Evolutionary conservation across 2,888 invertebrate species (phyloP).

Genomic region (Limenitis arthemis): DNA sequence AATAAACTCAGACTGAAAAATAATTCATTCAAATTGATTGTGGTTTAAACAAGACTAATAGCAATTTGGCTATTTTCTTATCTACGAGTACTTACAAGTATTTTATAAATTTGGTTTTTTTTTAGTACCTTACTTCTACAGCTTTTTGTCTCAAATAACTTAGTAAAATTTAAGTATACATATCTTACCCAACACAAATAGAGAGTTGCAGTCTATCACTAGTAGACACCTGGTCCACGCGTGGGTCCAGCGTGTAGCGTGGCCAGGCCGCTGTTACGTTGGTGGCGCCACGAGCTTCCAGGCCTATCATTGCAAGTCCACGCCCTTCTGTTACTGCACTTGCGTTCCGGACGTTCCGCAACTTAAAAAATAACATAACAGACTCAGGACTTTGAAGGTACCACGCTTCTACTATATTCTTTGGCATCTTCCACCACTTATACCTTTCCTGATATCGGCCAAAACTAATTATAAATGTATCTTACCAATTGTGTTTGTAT

Average conservation of each 20-base stretch:
- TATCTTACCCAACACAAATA: conserved; percentile 79
- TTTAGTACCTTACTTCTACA: no score
- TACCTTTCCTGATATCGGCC: no score
- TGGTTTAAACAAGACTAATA: no score
- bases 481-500: conserved; percentile 84
- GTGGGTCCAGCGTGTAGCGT: conserved; percentile 87
- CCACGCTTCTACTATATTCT: no score
- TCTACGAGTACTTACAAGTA: no score
- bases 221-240: conserved; percentile 86
- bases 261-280: conserved; percentile 92
- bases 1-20: neutral
- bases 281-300: conserved; percentile 86
- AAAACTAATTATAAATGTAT: neutral
- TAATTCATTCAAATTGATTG: no score
- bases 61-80: no score
- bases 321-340: conserved; percentile 84
- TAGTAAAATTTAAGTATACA: neutral
- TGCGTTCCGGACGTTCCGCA: conserved; percentile 71
- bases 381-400: no score
- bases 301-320: conserved; percentile 81
- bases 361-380: conserved; percentile 30
- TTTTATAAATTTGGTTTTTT: no score
- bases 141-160: no score
- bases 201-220: conserved; percentile 84
- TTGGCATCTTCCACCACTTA: no score